phyloP scores from a whole-genome alignment of 2,113 vertebrate species.

The Proterorhinus semilunaris region DNA sequence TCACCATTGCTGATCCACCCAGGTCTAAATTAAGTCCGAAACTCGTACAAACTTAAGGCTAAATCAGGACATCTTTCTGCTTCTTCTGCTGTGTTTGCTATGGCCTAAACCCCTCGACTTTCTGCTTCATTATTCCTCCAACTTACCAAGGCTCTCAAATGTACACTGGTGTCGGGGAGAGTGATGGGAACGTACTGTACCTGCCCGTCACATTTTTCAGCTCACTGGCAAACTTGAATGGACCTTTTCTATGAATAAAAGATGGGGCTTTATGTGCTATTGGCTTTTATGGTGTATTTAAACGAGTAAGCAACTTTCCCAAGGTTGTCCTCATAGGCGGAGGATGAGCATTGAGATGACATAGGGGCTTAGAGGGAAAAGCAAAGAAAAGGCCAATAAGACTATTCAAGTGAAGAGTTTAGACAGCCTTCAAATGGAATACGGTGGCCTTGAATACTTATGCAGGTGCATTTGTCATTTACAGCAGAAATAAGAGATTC shows the following conservation, averaged over 20 bases:
- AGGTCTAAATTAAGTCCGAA: not conserved
- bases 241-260: constrained; percentile 26
- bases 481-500: not conserved
- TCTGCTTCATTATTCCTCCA: constrained; percentile 26
- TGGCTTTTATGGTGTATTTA: constrained; percentile 27
- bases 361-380: constrained; percentile 15
- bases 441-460: constrained; percentile 25
- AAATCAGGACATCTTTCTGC: constrained; percentile 40
- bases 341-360: constrained; percentile 3
- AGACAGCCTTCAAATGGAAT: constrained; percentile 24
- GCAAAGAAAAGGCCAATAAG: constrained; percentile 28
- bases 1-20: not conserved
- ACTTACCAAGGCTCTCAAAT: constrained; percentile 3
- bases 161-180: constrained; percentile 1
- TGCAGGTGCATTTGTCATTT: not conserved
- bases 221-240: constrained; percentile 7
- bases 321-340: constrained; percentile 9
- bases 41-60: not conserved
- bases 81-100: constrained; percentile 33
- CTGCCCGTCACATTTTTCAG: constrained; percentile 2
- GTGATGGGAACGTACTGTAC: constrained; percentile 2
- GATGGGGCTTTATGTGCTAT: constrained; percentile 26
- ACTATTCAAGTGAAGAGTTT: constrained; percentile 16
- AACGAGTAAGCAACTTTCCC: constrained; percentile 16
- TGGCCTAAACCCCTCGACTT: constrained; percentile 16